phyloP scores from a whole-genome alignment of 2,113 vertebrate species.

The Diphyllodes magnificus region DNA sequence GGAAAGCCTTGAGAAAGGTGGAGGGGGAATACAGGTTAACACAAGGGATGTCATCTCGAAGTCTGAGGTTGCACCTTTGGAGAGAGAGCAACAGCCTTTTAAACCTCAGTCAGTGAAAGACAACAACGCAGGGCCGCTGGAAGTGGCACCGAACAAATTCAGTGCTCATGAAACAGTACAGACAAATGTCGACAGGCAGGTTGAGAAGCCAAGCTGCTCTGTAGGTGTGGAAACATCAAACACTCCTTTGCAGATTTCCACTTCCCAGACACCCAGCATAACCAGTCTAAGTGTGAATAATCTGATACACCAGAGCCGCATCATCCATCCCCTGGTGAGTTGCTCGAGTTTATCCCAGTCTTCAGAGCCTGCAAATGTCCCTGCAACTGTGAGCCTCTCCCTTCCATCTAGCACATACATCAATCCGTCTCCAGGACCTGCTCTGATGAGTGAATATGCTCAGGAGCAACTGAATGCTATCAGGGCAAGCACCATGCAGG shows the following conservation, averaged over 20 bases:
- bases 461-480: constrained; percentile 77
- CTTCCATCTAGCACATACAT: constrained; percentile 74
- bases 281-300: constrained; percentile 94
- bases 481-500: constrained; percentile 69
- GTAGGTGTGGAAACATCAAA: constrained; percentile 62
- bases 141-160: constrained; percentile 67
- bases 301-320: constrained; percentile 81
- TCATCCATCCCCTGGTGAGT: constrained; percentile 79
- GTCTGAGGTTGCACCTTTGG: constrained; percentile 66
- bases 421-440: constrained; percentile 73
- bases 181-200: constrained; percentile 62
- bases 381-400: constrained; percentile 70
- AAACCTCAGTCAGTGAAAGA: constrained; percentile 67
- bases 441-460: constrained; percentile 80
- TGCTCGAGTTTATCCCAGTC: constrained; percentile 78
- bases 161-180: constrained; percentile 62
- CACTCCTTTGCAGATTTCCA: constrained; percentile 73
- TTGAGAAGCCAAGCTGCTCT: constrained; percentile 76
- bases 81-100: constrained; percentile 68
- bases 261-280: constrained; percentile 76
- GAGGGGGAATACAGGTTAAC: constrained; percentile 54
- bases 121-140: constrained; percentile 62
- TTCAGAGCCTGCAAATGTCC: constrained; percentile 73
- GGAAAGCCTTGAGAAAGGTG: constrained; percentile 81
- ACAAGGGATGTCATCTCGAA: constrained; percentile 57